phyloP scores from a whole-genome alignment of 2,113 vertebrate genomes.

The Pomatostomus ruficeps region DNA sequence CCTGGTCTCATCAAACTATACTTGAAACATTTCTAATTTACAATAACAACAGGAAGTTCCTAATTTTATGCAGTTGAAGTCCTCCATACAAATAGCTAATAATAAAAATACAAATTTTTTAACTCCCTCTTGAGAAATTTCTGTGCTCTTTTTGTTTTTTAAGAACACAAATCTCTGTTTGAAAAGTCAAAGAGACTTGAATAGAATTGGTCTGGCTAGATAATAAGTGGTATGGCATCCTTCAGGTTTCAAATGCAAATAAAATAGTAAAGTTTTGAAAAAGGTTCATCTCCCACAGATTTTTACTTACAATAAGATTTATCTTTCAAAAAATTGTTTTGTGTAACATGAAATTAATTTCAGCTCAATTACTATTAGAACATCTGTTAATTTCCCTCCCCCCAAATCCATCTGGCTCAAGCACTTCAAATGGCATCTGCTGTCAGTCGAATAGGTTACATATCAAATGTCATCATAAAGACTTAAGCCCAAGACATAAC shows the following conservation, averaged over 20 bases:
- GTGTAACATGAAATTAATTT: constrained; percentile 2
- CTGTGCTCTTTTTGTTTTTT: not conserved
- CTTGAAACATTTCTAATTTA: not conserved
- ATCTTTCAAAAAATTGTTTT: not conserved
- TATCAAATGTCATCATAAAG: not conserved
- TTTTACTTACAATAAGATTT: not conserved
- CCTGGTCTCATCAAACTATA: not conserved
- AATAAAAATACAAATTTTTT: not conserved
- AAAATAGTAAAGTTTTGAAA: not conserved
- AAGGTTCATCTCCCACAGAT: not conserved
- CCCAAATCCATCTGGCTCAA: not conserved
- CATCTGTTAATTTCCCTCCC: not conserved
- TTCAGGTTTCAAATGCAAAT: not conserved
- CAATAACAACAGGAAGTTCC: not conserved
- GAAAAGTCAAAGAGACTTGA: not conserved
- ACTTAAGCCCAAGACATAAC: not conserved
- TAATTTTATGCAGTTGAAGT: not conserved
- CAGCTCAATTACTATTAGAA: not conserved
- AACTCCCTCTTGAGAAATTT: not conserved
- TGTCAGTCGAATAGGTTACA: constrained; percentile 10
- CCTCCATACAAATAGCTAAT: not conserved
- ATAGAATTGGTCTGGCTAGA: not conserved
- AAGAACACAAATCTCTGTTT: not conserved
- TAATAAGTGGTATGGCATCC: not conserved
- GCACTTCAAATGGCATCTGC: not conserved